Percentiles rank a stretch among this genome's conserved stretches.
phyloP scores from a whole-genome alignment of 2,888 invertebrate species.

The Carabus problematicus region DNA sequence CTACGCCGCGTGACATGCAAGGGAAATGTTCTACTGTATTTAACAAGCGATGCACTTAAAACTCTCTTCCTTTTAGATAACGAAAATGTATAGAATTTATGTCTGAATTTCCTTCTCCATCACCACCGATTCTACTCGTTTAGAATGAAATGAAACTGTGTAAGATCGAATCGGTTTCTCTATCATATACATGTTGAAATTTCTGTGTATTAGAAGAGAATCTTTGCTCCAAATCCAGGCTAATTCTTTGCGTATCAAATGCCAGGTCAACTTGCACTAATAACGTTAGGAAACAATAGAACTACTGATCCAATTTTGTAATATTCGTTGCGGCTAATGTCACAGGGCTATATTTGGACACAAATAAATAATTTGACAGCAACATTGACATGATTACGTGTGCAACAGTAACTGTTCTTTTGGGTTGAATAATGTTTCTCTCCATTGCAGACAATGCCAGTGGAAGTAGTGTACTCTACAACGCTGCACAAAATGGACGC shows the following conservation, averaged over 20 bases:
- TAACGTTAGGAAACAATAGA: conserved; percentile 7
- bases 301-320: not conserved
- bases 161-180: too few species aligned
- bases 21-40: too few species aligned
- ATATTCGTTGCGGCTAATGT: not conserved
- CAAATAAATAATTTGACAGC: conserved; percentile 32
- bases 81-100: too few species aligned
- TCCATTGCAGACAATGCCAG: conserved; percentile 26
- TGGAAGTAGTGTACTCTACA: conserved; percentile 31
- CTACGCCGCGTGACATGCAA: too few species aligned
- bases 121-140: too few species aligned
- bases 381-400: conserved; percentile 38
- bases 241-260: conserved; percentile 5
- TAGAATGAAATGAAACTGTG: too few species aligned
- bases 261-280: not conserved
- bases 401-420: conserved; percentile 5
- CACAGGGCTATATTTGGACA: conserved; percentile 7
- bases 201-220: too few species aligned
- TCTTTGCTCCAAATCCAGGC: too few species aligned
- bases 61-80: too few species aligned
- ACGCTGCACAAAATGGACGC: conserved; percentile 25
- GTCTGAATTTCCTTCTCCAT: too few species aligned
- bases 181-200: too few species aligned
- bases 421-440: conserved; percentile 5
- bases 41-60: too few species aligned